Conservation (phyloP, 2,113 vertebrate species). For the Plecturocebus donacophilus region DNA sequence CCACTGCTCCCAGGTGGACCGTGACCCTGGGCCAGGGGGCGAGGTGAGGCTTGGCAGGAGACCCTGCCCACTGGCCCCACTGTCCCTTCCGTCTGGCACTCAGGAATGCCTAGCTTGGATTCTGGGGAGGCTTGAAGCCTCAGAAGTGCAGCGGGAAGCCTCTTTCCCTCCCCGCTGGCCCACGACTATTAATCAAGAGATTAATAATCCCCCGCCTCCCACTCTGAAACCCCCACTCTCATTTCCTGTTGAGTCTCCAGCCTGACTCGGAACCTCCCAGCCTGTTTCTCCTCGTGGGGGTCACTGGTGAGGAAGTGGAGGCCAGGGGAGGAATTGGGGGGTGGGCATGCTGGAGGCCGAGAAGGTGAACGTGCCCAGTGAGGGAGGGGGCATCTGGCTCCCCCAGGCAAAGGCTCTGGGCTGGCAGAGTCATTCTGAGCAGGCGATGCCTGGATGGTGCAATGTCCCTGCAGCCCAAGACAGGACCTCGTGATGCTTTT, state of each 20-base stretch:
- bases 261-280: conserved; percentile 44
- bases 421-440: not conserved
- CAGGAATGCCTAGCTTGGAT: not conserved
- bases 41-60: not conserved
- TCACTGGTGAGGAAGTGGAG: not conserved
- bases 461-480: accelerated
- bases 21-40: not conserved
- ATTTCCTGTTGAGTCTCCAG: conserved; percentile 59
- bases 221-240: not conserved
- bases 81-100: not conserved
- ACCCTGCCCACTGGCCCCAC: not conserved
- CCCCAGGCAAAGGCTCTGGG: not conserved
- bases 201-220: conserved; percentile 40
- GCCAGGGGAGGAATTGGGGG: not conserved
- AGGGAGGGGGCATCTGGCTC: not conserved
- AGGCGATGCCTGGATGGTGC: accelerated
- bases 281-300: not conserved
- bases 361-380: not conserved
- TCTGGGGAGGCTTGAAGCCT: not conserved
- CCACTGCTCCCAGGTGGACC: not conserved
- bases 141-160: not conserved
- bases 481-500: not conserved
- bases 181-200: conserved; percentile 53
- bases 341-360: not conserved
- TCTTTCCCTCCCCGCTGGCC: not conserved